Evolutionary conservation across 2,797 vertebrate genomes (phyloP).

Genomic region (Acomys russatus): DNA sequence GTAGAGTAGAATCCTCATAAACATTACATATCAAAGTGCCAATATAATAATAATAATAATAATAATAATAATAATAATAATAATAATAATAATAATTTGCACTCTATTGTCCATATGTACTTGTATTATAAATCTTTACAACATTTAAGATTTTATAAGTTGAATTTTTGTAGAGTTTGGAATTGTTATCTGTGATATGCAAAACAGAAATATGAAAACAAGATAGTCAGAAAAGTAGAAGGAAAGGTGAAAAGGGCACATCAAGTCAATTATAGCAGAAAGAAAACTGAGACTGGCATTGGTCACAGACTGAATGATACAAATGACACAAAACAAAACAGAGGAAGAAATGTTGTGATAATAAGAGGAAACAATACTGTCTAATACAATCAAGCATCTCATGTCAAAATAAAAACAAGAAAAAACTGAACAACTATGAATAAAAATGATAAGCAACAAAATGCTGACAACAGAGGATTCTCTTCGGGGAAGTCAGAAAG

Average conservation of each 20-base stretch:
- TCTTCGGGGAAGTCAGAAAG: slow-evolving; percentile 6
- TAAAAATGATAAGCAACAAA: slow-evolving; percentile 10
- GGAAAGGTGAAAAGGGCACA: not conserved
- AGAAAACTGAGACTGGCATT: not conserved
- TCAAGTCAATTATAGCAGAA: slow-evolving; percentile 2
- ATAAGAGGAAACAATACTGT: not conserved
- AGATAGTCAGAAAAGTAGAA: slow-evolving; percentile 1
- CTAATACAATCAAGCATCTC: slow-evolving; percentile 19
- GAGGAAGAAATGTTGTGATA: slow-evolving; percentile 16
- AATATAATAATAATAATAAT: not conserved
- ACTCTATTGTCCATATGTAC: not conserved
- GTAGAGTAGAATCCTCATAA: not conserved
- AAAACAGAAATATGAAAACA: not conserved
- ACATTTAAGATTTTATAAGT: slow-evolving; percentile 36
- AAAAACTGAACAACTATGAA: slow-evolving; percentile 34
- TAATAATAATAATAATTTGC: too few relatives aligned
- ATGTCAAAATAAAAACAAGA: slow-evolving; percentile 16
- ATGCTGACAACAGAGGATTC: not conserved
- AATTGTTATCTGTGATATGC: not conserved
- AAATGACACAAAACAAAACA: not conserved
- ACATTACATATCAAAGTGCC: not conserved
- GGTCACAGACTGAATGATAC: not conserved
- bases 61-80: too few relatives aligned
- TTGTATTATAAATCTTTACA: slow-evolving; percentile 29
- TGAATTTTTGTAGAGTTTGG: slow-evolving; percentile 10